A percentile compares a stretch with the other conserved stretches of the same genome.
These are phyloP conservation scores for Diacarnus erythraeanus DNA, from an alignment of 37 sponge, comb jelly and placozoan genomes.

Conservation along the genomic window DNA sequence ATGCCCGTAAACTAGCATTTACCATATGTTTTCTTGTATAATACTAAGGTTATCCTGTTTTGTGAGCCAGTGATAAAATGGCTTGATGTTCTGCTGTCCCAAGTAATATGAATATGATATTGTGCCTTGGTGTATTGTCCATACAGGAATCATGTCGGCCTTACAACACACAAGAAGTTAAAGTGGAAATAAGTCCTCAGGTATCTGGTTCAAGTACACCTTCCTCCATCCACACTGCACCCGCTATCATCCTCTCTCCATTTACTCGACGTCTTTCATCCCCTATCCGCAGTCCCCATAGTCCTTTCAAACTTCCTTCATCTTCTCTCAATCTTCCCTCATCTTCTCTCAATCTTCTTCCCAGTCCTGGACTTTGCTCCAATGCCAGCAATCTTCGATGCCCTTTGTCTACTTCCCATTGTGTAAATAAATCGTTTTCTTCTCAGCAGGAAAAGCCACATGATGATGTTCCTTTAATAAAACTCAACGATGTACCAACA, in stretches of 20 bases:
- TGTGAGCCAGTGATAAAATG: too few species aligned
- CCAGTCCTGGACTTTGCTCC: not conserved
- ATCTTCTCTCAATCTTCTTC: not conserved
- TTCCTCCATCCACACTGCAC: not conserved
- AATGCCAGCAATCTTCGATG: not conserved
- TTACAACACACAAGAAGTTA: constrained; percentile 7
- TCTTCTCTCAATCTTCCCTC: not conserved
- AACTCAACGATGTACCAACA: too few species aligned
- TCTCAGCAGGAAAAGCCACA: too few species aligned
- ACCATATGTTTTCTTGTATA: too few species aligned
- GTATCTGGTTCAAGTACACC: not conserved
- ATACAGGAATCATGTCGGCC: constrained; percentile 3
- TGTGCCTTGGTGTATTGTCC: too few species aligned
- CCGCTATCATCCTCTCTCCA: constrained; percentile 5
- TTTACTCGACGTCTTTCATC: not conserved
- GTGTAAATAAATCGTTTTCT: too few species aligned
- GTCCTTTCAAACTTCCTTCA: not conserved
- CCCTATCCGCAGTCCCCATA: not conserved
- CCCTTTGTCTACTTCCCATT: not conserved
- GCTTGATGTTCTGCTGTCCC: too few species aligned
- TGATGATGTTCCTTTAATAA: not conserved
- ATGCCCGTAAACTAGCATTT: too few species aligned
- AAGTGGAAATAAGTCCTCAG: not conserved
- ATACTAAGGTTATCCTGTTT: too few species aligned
- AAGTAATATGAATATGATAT: too few species aligned